Conservation (phyloP, 2,113 vertebrate genomes). For the Cepphus grylle region DNA sequence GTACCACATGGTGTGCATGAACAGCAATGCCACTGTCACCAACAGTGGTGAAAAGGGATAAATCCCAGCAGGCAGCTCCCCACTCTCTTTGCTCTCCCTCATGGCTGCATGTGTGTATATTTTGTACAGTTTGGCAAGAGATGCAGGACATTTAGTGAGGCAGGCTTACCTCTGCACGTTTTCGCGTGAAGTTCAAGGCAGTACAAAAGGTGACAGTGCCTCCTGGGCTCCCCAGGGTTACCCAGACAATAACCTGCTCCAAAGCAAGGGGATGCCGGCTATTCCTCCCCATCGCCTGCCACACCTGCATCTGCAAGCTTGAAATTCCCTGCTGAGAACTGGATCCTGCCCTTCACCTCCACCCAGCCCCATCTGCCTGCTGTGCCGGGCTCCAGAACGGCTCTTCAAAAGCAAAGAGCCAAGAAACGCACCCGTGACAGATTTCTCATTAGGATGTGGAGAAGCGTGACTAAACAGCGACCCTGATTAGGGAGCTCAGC, state of each 20-base stretch:
- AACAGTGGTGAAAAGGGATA: fast-evolving
- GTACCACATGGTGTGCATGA: background rate
- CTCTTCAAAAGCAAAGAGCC: constrained; percentile 9
- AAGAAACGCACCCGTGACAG: background rate
- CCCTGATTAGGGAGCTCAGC: background rate
- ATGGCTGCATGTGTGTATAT: fast-evolving
- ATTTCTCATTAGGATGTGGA: background rate
- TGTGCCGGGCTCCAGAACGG: background rate
- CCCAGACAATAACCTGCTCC: background rate
- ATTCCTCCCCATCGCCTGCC: background rate
- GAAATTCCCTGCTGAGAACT: background rate
- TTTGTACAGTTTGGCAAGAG: background rate
- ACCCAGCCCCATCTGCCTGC: background rate
- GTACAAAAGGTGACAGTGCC: background rate
- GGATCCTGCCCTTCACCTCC: background rate
- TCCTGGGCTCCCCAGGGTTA: background rate
- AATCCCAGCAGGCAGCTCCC: background rate
- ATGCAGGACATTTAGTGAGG: fast-evolving
- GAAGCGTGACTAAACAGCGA: background rate
- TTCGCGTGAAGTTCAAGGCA: background rate
- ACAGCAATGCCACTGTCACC: background rate
- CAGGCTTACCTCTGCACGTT: background rate
- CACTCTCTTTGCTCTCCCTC: background rate
- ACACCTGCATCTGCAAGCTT: background rate
- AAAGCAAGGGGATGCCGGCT: background rate